Evolutionary conservation across 1,140 invertebrate genomes (phyloP).

Genomic region (Leptopilina boulardi): DNA sequence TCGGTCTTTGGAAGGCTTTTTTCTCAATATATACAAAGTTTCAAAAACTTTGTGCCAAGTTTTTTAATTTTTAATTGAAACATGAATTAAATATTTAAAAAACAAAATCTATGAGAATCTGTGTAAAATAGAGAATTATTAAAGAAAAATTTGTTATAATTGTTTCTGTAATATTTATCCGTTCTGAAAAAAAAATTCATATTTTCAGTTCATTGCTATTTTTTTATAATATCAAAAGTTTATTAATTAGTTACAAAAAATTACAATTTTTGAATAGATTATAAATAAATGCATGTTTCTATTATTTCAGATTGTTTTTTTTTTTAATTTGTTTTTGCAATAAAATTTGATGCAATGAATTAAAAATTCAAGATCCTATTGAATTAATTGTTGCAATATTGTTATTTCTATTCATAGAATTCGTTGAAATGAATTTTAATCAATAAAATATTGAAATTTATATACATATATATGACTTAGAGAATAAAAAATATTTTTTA

Average conservation of each 20-base stretch:
- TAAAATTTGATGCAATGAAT: background rate
- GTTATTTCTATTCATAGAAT: constrained; percentile 12
- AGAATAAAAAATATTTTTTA: constrained; percentile 1
- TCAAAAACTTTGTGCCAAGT: constrained; percentile 15
- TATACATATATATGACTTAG: background rate
- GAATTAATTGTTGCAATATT: background rate
- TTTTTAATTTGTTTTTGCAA: background rate
- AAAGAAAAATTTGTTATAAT: background rate
- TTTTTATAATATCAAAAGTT: too few species aligned
- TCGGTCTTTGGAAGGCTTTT: constrained; percentile 24
- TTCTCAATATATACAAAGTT: background rate
- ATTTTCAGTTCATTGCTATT: too few species aligned
- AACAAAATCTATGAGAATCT: background rate
- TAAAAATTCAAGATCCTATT: background rate
- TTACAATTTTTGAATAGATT: background rate
- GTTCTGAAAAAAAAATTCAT: too few species aligned
- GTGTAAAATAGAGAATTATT: background rate
- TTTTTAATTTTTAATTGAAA: background rate
- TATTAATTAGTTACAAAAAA: background rate
- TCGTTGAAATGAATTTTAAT: background rate
- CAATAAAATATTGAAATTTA: background rate
- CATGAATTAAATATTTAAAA: too few species aligned
- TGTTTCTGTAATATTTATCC: background rate
- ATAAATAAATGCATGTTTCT: background rate
- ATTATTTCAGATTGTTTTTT: background rate